These are phyloP conservation scores for Sinocyclocheilus grahami DNA, from an alignment of 2,113 vertebrate species.

Conservation along the genomic window DNA sequence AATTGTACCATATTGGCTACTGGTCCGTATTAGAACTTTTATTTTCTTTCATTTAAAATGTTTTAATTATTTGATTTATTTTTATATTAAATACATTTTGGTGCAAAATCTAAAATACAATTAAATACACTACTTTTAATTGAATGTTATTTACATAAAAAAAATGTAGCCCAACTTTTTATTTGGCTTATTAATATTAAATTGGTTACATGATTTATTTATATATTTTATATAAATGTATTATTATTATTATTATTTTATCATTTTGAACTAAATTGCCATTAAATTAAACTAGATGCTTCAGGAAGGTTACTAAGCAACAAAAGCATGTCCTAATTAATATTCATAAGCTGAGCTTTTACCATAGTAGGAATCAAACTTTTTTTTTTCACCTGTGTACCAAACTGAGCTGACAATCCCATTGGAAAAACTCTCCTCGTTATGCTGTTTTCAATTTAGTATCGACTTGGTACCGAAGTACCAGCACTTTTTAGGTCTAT, in stretches of 20 bases:
- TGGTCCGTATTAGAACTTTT: too few relatives aligned
- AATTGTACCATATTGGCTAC: too few relatives aligned
- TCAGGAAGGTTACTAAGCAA: background rate
- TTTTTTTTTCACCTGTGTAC: background rate
- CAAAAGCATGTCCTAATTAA: background rate
- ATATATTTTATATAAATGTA: too few relatives aligned
- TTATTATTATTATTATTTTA: too few relatives aligned
- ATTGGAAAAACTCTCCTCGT: background rate
- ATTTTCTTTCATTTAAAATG: too few relatives aligned
- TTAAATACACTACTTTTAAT: background rate
- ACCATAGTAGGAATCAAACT: background rate
- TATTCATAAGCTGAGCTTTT: background rate
- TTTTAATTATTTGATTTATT: too few relatives aligned
- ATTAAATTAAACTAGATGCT: background rate
- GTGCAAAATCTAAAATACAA: too few relatives aligned
- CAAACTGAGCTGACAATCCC: background rate
- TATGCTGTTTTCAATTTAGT: slow-evolving; percentile 8
- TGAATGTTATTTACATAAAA: background rate
- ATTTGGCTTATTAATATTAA: too few relatives aligned
- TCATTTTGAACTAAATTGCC: too few relatives aligned
- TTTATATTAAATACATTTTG: too few relatives aligned
- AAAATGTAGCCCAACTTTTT: too few relatives aligned
- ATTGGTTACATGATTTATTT: too few relatives aligned
- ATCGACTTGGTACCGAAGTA: background rate
- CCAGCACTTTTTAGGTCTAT: background rate